A percentile compares a stretch with the other conserved stretches of the same genome.
These are phyloP conservation scores for Oxytorus armatus DNA, from an alignment of 2,888 invertebrate genomes.

Conservation along the genomic window DNA sequence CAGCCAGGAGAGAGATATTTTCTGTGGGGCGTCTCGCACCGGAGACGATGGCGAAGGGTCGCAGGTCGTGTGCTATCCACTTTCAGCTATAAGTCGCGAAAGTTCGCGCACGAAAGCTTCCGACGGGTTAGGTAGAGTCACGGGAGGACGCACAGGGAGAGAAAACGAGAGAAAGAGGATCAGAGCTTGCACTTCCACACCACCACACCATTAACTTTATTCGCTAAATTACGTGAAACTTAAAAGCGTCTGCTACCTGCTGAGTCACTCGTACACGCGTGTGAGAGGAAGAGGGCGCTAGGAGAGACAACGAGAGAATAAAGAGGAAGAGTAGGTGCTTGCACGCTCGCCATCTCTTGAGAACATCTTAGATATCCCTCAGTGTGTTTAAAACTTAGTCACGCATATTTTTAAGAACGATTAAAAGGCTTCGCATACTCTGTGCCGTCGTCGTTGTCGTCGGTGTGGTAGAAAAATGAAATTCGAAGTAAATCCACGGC, in stretches of 20 bases:
- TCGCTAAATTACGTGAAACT: conserved; percentile 79
- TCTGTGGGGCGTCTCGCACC: conserved; percentile 25
- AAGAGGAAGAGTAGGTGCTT: not conserved
- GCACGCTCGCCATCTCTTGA: conserved; percentile 16
- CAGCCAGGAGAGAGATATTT: conserved; percentile 53
- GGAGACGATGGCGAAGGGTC: conserved; percentile 56
- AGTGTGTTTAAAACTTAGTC: conserved; percentile 51
- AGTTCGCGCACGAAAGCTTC: conserved; percentile 67
- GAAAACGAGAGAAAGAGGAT: conserved; percentile 45
- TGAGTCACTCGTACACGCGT: conserved; percentile 35
- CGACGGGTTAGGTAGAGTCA: conserved; percentile 34
- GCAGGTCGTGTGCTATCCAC: conserved; percentile 62
- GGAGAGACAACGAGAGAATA: conserved; percentile 8
- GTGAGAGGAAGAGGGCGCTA: conserved; percentile 17
- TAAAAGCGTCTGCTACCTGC: conserved; percentile 77
- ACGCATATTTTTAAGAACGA: conserved; percentile 61
- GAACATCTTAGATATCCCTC: conserved; percentile 15
- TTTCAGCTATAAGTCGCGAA: conserved; percentile 70
- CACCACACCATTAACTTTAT: conserved; percentile 75
- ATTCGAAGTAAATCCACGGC: not conserved
- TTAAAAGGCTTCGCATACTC: conserved; percentile 39
- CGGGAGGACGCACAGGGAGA: conserved; percentile 33
- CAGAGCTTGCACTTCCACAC: conserved; percentile 58
- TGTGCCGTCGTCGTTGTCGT: no score
- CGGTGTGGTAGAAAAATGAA: not conserved